phyloP scores from a whole-genome alignment of 2,797 vertebrate species.

The Triplophysa yarkandensis region DNA sequence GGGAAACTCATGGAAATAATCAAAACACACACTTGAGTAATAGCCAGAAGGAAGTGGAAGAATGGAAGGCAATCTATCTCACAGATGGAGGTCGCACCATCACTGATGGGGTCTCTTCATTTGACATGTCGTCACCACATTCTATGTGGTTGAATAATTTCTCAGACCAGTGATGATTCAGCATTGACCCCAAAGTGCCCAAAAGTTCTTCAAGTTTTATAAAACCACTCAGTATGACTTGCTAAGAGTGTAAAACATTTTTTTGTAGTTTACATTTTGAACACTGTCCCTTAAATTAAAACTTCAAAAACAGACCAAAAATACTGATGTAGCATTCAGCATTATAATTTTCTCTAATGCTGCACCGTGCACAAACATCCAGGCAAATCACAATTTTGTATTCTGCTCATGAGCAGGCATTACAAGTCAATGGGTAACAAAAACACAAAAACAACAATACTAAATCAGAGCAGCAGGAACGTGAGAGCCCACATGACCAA shows the following conservation, averaged over 20 bases:
- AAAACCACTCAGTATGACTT: no score
- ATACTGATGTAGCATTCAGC: no score
- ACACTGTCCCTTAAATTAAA: no score
- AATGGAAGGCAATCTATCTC: conserved; percentile 42
- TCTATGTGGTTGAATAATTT: background rate
- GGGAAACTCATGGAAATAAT: conserved; percentile 28
- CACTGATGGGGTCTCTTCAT: conserved; percentile 1
- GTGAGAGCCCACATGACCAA: conserved; percentile 60
- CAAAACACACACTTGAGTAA: conserved; percentile 26
- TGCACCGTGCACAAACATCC: no score
- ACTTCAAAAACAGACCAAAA: no score
- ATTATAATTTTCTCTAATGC: no score
- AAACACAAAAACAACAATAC: conserved; percentile 52
- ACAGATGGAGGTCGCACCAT: conserved; percentile 31
- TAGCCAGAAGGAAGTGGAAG: conserved; percentile 21
- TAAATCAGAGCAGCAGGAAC: conserved; percentile 67
- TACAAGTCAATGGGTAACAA: conserved; percentile 63
- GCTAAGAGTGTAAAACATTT: no score
- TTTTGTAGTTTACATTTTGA: no score
- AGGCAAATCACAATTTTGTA: background rate
- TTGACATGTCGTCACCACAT: background rate
- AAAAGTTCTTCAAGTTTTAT: no score
- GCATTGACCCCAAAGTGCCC: background rate
- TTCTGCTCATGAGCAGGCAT: conserved; percentile 7
- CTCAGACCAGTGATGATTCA: background rate